Percentiles rank a stretch among this genome's conserved stretches.
phyloP scores from a whole-genome alignment of 2,113 vertebrate species.

The Micromys minutus region DNA sequence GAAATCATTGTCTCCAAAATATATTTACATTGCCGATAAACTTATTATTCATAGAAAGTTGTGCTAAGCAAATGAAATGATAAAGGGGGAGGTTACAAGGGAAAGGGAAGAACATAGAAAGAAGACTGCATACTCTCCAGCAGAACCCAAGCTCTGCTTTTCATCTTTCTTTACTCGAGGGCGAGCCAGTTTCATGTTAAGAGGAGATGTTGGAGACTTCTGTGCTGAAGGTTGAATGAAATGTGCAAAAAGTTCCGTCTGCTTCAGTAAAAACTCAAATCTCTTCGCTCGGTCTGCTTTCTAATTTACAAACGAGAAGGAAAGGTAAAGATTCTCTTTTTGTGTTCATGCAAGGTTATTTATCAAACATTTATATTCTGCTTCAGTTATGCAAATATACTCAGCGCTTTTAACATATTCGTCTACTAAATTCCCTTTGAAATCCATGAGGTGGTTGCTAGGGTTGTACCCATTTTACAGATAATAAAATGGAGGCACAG shows the following conservation, averaged over 20 bases:
- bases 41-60: neutral
- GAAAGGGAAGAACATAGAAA: neutral
- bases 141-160: constrained; percentile 91
- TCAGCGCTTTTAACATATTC: constrained; percentile 29
- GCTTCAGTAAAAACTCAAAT: constrained; percentile 94
- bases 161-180: constrained; percentile 91
- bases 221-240: constrained; percentile 94
- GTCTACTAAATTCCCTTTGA: constrained; percentile 25
- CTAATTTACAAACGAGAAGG: constrained; percentile 81
- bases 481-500: constrained; percentile 33
- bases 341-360: constrained; percentile 23
- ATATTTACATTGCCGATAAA: neutral
- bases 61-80: neutral
- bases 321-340: constrained; percentile 45
- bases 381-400: constrained; percentile 6
- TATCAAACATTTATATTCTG: constrained; percentile 6
- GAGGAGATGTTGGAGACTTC: constrained; percentile 91
- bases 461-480: neutral
- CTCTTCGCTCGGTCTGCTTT: constrained; percentile 92
- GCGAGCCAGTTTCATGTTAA: constrained; percentile 90
- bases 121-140: constrained; percentile 89
- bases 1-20: neutral
- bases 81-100: neutral
- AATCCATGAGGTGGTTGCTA: neutral
- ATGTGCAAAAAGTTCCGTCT: constrained; percentile 94